Evolutionary conservation across 2,888 invertebrate genomes (phyloP).

Genomic region (Zeuzera pyrina): DNA sequence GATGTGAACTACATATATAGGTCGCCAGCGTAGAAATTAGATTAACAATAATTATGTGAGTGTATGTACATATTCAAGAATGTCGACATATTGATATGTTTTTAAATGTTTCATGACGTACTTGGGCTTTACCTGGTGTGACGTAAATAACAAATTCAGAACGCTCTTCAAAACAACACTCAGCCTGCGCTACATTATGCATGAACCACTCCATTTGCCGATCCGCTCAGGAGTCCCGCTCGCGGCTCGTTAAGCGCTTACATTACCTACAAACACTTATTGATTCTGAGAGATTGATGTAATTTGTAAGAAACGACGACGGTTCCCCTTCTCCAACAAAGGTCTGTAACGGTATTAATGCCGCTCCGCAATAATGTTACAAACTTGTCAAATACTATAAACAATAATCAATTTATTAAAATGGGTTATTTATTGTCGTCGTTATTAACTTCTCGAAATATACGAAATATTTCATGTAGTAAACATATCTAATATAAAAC

Average conservation of each 20-base stretch:
- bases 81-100: constrained; percentile 52
- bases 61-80: no score
- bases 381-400: not conserved
- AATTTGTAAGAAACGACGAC: constrained; percentile 38
- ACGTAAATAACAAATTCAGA: constrained; percentile 70
- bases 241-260: constrained; percentile 71
- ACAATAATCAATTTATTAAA: not conserved
- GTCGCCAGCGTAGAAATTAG: no score
- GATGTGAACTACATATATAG: no score
- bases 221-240: constrained; percentile 69
- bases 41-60: no score
- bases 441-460: no score
- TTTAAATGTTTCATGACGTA: constrained; percentile 66
- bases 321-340: not conserved
- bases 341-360: constrained; percentile 1
- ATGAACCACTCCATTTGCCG: constrained; percentile 73
- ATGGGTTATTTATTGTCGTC: no score
- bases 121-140: constrained; percentile 64
- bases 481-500: no score
- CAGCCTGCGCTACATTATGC: constrained; percentile 68
- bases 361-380: not conserved
- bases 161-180: constrained; percentile 72
- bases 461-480: no score
- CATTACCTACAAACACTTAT: constrained; percentile 70
- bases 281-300: constrained; percentile 64